Evolutionary conservation across 2,797 vertebrate species (phyloP), one percentile per base, ranked within the genome.

Genomic region (Paedocypris micromegethes): DNA sequence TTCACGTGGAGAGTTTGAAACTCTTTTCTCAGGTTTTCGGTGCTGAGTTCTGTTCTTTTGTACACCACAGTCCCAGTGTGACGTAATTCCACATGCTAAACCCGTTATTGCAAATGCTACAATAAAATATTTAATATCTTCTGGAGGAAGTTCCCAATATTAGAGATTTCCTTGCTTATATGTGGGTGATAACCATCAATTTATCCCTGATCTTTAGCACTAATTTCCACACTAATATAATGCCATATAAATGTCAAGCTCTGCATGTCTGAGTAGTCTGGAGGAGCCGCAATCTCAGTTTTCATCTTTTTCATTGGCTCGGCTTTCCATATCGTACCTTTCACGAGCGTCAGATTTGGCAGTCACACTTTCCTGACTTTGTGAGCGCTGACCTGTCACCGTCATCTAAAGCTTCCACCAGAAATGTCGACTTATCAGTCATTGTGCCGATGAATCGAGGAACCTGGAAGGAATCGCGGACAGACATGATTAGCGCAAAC

Each of bases 11-110:
- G 62, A 69, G 68, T 73, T 66, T 56, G 23, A 52, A 62, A 57
- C 68, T 72, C 74, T 68, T 76, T 73, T 78, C 77, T 78, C 74
- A 78, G 77, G 77, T 76, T 76, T 70, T 72, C 58, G 66, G 72
- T 59, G 72, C 72, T 53, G 62, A 64, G 61, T 76, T 78, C 74
- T 9, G 49, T 76, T 78, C 72, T 69, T 77, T 74, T 74, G 58
- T 72, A 57, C 60, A 59, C 68, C 72, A 52, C 42, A 72, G 55
- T 69, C 72, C 64, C 63, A 59, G 63, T 61, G 61, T 38, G 63
- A 76, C 58, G 58, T 63, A 60, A 63, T 58, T 74, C 74, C 65
- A 63, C 58, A 72, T 43, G 63, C 65, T 74, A 72, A 73, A 68
- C 73, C 62, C 53, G 45, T 74, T 58, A 67, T 73, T 61, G 47